These are phyloP conservation scores for Lithophane socia DNA, from an alignment of 2,888 invertebrate species.

Conservation along the genomic window DNA sequence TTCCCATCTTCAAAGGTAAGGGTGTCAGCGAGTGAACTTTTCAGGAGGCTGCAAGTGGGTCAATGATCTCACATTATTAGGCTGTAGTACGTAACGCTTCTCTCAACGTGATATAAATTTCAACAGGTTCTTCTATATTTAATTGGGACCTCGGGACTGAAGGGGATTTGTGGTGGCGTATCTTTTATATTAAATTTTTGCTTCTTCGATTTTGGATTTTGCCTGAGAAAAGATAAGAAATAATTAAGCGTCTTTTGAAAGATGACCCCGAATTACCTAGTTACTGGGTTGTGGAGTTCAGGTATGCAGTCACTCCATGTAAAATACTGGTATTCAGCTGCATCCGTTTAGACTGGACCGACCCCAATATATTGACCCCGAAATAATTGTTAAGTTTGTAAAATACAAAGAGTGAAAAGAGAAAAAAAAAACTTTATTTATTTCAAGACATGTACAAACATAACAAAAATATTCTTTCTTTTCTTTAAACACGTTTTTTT, in stretches of 20 bases:
- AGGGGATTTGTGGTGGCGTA: not conserved
- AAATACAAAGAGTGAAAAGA: too few relatives aligned
- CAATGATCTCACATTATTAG: conserved; percentile 59
- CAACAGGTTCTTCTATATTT: conserved; percentile 39
- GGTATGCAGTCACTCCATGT: too few relatives aligned
- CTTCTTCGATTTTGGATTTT: not conserved
- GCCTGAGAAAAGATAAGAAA: too few relatives aligned
- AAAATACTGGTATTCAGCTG: too few relatives aligned
- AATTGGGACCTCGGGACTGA: conserved; percentile 24
- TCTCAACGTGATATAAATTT: conserved; percentile 44
- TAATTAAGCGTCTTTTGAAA: not conserved
- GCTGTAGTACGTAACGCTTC: conserved; percentile 31
- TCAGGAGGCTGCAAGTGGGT: conserved; percentile 55
- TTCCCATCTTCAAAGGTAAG: not conserved
- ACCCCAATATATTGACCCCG: too few relatives aligned
- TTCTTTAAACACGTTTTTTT: too few relatives aligned
- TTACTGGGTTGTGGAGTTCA: too few relatives aligned
- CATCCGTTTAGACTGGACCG: too few relatives aligned
- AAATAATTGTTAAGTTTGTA: not conserved
- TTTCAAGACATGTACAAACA: too few relatives aligned
- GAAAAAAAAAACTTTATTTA: not conserved
- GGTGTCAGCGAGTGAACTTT: conserved; percentile 36
- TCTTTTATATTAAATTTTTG: not conserved
- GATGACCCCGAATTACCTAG: not conserved
- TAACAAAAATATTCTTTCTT: too few relatives aligned